Percentiles rank a stretch among this genome's conserved stretches.
These are phyloP conservation scores for Cottoperca gobio DNA, from an alignment of 2,797 vertebrate genomes.

Conservation along the genomic window DNA sequence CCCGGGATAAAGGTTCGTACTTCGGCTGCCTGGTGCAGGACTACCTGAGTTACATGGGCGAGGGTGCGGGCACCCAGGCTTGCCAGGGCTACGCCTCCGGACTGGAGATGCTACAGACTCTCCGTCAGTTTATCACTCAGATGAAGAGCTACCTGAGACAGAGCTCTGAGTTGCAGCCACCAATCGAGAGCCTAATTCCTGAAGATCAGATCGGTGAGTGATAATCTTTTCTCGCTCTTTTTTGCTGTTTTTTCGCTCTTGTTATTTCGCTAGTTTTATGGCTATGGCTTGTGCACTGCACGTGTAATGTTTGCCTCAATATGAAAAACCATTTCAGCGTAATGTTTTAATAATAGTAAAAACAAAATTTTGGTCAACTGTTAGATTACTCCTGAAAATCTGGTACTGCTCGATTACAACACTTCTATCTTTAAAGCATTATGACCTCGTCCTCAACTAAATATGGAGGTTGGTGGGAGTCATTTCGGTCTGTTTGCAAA, in stretches of 20 bases:
- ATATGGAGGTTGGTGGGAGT: not conserved
- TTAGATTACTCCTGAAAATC: not conserved
- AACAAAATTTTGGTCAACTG: not conserved
- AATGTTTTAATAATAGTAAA: not conserved
- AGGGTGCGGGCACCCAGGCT: constrained; percentile 86
- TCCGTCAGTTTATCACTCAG: constrained; percentile 97
- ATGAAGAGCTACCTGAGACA: constrained; percentile 97
- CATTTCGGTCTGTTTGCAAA: not conserved
- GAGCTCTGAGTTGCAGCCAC: constrained; percentile 95
- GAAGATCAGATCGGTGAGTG: constrained; percentile 92
- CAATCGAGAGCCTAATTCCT: constrained; percentile 93
- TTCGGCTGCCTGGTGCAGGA: constrained; percentile 95
- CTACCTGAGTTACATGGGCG: constrained; percentile 92
- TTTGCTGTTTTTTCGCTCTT: not conserved
- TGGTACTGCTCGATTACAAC: not conserved
- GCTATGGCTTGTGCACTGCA: not conserved
- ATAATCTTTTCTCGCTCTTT: not conserved
- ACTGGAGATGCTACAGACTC: constrained; percentile 93
- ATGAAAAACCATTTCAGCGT: not conserved
- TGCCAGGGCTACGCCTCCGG: constrained; percentile 87
- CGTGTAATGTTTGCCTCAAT: not conserved
- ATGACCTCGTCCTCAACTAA: constrained; percentile 14
- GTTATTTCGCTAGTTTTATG: not conserved
- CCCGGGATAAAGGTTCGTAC: constrained; percentile 90
- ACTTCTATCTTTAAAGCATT: not conserved